Percentiles rank a stretch among this genome's conserved stretches.
Evolutionary conservation across 2,797 vertebrate species (phyloP).

Genomic region (Rhinatrema bivittatum): DNA sequence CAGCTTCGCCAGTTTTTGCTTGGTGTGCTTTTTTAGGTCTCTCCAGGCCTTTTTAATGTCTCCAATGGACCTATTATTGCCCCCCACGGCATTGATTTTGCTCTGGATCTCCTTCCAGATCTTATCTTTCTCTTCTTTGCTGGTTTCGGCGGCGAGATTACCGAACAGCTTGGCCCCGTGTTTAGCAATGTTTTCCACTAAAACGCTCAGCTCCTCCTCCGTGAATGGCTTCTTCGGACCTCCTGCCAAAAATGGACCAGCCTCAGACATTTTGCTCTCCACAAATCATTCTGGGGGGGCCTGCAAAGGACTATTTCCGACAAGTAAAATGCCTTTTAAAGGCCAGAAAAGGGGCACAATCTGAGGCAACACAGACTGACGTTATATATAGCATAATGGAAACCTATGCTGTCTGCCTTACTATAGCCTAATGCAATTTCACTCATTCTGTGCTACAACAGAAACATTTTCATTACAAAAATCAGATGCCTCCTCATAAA

Average conservation of each 20-base stretch:
- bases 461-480: too few species aligned
- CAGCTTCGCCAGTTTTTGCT: conserved; percentile 14
- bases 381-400: too few species aligned
- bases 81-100: conserved; percentile 10
- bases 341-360: too few species aligned
- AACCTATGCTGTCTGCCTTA: too few species aligned
- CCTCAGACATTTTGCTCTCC: conserved; percentile 5
- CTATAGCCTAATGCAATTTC: too few species aligned
- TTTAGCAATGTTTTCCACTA: conserved; percentile 14
- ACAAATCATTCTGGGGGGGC: too few species aligned
- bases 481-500: too few species aligned
- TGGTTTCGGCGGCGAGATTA: neutral
- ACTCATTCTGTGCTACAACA: too few species aligned
- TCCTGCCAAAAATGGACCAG: conserved; percentile 14
- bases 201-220: conserved; percentile 9
- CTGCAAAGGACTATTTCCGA: too few species aligned
- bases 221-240: neutral
- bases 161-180: conserved; percentile 7
- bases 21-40: conserved; percentile 6
- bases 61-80: conserved; percentile 10
- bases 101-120: conserved; percentile 13
- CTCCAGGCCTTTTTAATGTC: conserved; percentile 13
- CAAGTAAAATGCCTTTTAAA: too few species aligned
- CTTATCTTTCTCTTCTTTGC: conserved; percentile 9
- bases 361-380: too few species aligned